Evolutionary conservation across 2,113 vertebrate species (phyloP), one percentile per base, ranked within the genome.

Genomic region (Bos indicus): DNA sequence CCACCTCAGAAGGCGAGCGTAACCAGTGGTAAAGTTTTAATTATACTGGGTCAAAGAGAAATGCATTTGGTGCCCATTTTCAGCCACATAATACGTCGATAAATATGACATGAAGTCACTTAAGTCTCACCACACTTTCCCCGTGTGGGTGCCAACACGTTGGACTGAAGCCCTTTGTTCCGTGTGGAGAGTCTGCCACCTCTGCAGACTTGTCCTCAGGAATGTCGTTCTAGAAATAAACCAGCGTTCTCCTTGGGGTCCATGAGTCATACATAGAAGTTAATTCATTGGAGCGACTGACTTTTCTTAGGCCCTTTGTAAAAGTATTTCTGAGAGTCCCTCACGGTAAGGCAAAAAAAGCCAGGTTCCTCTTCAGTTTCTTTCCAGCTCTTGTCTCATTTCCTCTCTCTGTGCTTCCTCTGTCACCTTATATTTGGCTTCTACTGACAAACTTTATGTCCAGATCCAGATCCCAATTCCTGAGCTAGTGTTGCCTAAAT

Each of bases 171-270:
- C 95, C 90, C 94, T 98, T 96, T 98, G 98, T 98, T 96, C 62
- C 93, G 40, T 60, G n/a, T 85, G 89, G 83, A 96, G 67, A 98
- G 90, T 85, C 94, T 94, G 87, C 93, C 59, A 85, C 98, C 96
- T 95, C 93, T 94, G 95, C 96, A 64, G 86, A 80, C 95, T 95
- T 97, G 86, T 97, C 96, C 98, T 98, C 98, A 98, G 98, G 98
- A 98, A 98, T 98, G 98, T 98, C 23, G 82, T 94, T 98, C 98
- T 94, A 97, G 96, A 98, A 98, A 98, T 98, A 98, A 97, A 93
- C 93, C 12, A 60, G 83, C 33, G 87, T 95, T 94, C 78, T 97
- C 77, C 67, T 80, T 84, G 89, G 80, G 17, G 81, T 95, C 88
- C 56, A 8, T 92, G 97, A 98, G 83, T 98, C 95, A 97, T 54